Percentiles rank a stretch among this genome's conserved stretches.
phyloP scores from a whole-genome alignment of 2,888 invertebrate genomes.

The Tryphoninae sp. region DNA sequence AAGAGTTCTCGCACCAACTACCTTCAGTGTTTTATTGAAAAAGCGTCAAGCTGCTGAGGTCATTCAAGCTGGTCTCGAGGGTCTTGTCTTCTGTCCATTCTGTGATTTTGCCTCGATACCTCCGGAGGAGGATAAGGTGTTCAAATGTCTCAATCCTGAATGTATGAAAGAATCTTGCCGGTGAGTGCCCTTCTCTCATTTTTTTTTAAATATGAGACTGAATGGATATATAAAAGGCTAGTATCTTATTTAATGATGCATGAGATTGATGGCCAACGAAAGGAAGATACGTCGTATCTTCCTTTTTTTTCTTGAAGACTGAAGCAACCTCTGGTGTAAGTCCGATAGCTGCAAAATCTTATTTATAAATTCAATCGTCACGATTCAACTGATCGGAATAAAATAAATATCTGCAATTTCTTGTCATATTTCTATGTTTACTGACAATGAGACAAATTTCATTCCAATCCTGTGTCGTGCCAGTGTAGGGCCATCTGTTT shows the following conservation, averaged over 20 bases:
- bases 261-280: too few species aligned
- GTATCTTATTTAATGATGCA: too few species aligned
- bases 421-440: too few species aligned
- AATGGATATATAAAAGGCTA: too few species aligned
- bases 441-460: too few species aligned
- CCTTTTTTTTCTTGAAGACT: too few species aligned
- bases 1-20: constrained; percentile 78
- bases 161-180: constrained; percentile 83
- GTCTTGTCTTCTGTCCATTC: constrained; percentile 82
- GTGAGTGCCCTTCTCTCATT: constrained; percentile 65
- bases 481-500: too few species aligned
- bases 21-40: constrained; percentile 80
- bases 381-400: too few species aligned
- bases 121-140: constrained; percentile 78
- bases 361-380: background rate
- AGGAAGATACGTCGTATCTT: too few species aligned
- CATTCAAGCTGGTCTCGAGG: constrained; percentile 81
- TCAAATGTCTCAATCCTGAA: constrained; percentile 82
- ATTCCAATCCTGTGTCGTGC: too few species aligned
- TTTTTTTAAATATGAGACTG: background rate
- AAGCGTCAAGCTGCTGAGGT: constrained; percentile 82
- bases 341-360: background rate
- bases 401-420: too few species aligned
- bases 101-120: constrained; percentile 83
- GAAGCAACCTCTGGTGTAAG: background rate